These are phyloP conservation scores for Oscheius sp. DNA, from an alignment of 2,888 invertebrate species.

Conservation along the genomic window DNA sequence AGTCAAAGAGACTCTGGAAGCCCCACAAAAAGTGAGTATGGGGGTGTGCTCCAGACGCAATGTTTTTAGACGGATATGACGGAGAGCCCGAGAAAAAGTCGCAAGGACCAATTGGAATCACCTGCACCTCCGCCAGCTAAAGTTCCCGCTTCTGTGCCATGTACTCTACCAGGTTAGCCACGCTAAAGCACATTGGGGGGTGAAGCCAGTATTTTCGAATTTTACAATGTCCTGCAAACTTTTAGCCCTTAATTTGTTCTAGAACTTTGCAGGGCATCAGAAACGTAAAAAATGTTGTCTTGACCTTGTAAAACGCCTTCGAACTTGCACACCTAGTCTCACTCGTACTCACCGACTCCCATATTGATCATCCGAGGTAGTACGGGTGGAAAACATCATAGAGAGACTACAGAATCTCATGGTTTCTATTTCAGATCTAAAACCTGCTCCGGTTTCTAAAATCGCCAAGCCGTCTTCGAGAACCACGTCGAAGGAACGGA, in stretches of 20 bases:
- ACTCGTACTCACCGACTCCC: too few species aligned
- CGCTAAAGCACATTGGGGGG: not conserved
- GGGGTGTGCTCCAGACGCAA: not conserved
- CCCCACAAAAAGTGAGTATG: slow-evolving; percentile 18
- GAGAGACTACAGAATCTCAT: not conserved
- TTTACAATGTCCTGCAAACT: too few species aligned
- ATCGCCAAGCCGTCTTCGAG: slow-evolving; percentile 20
- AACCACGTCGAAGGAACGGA: slow-evolving; percentile 20
- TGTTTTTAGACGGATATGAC: slow-evolving; percentile 11
- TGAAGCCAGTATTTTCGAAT: too few species aligned
- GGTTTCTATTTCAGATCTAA: not conserved
- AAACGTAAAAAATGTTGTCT: not conserved
- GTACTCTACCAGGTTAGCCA: not conserved
- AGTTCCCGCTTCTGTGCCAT: not conserved
- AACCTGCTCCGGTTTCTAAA: slow-evolving; percentile 2
- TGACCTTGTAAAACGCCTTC: too few species aligned
- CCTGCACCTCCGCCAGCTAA: slow-evolving; percentile 6
- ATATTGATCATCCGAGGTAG: too few species aligned
- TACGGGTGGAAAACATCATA: not conserved
- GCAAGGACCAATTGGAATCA: slow-evolving; percentile 27
- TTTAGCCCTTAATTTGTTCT: too few species aligned
- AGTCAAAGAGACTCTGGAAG: slow-evolving; percentile 21
- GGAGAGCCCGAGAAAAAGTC: slow-evolving; percentile 34
- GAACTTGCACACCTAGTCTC: too few species aligned
- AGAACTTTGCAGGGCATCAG: too few species aligned